phyloP scores from a whole-genome alignment of 2,888 invertebrate species.

The Abrostola triplasia region DNA sequence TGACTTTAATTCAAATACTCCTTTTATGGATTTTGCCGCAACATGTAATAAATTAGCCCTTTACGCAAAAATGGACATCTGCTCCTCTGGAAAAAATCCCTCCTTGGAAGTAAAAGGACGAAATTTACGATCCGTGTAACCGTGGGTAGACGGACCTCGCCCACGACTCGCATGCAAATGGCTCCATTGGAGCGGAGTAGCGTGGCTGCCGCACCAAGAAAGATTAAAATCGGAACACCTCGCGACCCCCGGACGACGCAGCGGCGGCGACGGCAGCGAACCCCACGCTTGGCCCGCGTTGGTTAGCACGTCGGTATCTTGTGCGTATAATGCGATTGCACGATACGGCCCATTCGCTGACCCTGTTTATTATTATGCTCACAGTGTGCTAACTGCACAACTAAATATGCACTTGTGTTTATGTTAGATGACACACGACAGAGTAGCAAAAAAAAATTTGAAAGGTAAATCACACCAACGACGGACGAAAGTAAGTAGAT shows the following conservation, averaged over 20 bases:
- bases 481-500: constrained; percentile 5
- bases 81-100: constrained; percentile 81
- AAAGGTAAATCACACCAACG: too few relatives aligned
- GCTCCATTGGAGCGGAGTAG: constrained; percentile 80
- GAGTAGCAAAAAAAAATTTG: too few relatives aligned
- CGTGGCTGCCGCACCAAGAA: constrained; percentile 69
- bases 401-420: too few relatives aligned
- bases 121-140: constrained; percentile 86
- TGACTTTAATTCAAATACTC: constrained; percentile 79
- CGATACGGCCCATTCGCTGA: too few relatives aligned
- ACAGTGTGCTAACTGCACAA: too few relatives aligned
- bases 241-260: constrained; percentile 58
- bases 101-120: constrained; percentile 85
- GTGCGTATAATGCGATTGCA: too few relatives aligned
- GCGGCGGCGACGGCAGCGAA: constrained; percentile 4
- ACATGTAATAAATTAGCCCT: constrained; percentile 85
- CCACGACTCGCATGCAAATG: constrained; percentile 86
- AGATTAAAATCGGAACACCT: constrained; percentile 80
- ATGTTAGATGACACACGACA: too few relatives aligned
- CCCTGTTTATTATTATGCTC: too few relatives aligned
- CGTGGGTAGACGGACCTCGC: constrained; percentile 83
- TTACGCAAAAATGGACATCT: constrained; percentile 85
- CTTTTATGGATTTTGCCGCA: constrained; percentile 78
- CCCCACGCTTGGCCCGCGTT: constrained; percentile 6
- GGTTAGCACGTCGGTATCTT: neutral